These are phyloP conservation scores for Coremacera marginata DNA, from an alignment of 2,888 invertebrate genomes.

Conservation along the genomic window DNA sequence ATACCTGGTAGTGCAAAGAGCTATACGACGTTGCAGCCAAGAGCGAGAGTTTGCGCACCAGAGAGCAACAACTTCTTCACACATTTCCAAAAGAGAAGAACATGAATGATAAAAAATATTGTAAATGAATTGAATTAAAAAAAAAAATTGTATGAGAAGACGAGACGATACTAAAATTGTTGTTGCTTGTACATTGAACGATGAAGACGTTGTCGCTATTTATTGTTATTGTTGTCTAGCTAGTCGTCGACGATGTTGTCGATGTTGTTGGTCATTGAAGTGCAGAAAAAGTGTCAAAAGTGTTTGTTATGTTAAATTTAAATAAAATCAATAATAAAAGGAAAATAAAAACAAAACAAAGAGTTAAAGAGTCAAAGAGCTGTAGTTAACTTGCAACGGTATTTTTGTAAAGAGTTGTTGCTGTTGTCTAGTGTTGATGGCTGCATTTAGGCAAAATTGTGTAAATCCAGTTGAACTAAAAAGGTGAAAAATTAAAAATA, in stretches of 20 bases:
- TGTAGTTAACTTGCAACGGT: background rate
- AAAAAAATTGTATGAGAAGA: background rate
- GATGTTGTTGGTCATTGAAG: conserved; percentile 17
- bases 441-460: background rate
- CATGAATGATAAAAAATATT: conserved; percentile 25
- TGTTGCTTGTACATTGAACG: conserved; percentile 47
- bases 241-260: background rate
- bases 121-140: background rate
- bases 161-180: conserved; percentile 33
- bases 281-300: conserved; percentile 15
- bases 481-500: no score
- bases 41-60: conserved; percentile 38
- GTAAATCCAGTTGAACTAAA: no score
- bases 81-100: conserved; percentile 5
- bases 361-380: background rate
- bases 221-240: background rate
- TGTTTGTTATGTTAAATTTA: background rate
- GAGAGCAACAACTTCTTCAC: conserved; percentile 41
- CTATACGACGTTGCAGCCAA: conserved; percentile 17
- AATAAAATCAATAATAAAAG: background rate
- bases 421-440: background rate
- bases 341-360: background rate
- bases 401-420: background rate
- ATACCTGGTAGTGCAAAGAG: conserved; percentile 36
- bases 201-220: conserved; percentile 42